A percentile compares a stretch with the other conserved stretches of the same genome.
Conservation (phyloP, 2,113 vertebrate species). For the Panurus biarmicus region DNA sequence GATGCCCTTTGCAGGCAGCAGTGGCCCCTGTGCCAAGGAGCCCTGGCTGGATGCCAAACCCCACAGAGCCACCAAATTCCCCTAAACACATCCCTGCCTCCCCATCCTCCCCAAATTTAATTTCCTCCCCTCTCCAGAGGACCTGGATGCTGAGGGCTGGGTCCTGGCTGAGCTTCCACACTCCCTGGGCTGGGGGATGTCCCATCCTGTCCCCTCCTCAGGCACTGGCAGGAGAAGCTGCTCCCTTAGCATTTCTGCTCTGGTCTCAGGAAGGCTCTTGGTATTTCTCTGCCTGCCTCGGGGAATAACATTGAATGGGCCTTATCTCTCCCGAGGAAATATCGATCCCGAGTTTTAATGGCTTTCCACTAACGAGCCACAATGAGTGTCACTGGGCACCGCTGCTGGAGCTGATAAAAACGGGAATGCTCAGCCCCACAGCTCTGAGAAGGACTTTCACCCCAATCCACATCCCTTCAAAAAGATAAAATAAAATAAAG, state of each 20-base stretch:
- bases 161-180: not conserved
- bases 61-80: not conserved
- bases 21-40: not conserved
- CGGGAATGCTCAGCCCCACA: not conserved
- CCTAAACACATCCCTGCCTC: not conserved
- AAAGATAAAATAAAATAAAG: not conserved
- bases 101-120: not conserved
- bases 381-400: not conserved
- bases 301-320: not conserved
- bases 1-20: not conserved
- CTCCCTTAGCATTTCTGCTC: not conserved
- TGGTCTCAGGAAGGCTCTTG: not conserved
- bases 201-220: not conserved
- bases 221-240: not conserved
- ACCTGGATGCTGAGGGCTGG: not conserved
- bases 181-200: not conserved
- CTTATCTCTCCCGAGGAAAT: not conserved
- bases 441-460: not conserved
- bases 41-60: not conserved
- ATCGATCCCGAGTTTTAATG: conserved; percentile 30
- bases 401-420: not conserved
- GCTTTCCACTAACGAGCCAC: conserved; percentile 24
- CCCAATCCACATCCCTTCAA: not conserved
- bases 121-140: not conserved
- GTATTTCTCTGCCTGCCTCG: not conserved